phyloP scores from a whole-genome alignment of 2,797 vertebrate genomes.

The Gallinago solitaria region DNA sequence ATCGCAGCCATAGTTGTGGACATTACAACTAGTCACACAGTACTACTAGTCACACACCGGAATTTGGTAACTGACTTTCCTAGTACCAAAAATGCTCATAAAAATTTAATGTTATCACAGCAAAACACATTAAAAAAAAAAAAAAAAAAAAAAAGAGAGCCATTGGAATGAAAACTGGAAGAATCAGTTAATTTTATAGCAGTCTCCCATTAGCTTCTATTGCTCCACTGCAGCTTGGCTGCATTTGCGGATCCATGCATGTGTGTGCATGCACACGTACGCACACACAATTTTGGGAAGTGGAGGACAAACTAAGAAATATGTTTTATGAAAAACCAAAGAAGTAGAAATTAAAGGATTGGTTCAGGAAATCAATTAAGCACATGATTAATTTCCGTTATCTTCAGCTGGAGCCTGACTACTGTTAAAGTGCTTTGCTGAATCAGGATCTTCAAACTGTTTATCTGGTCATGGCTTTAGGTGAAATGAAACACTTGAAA shows the following conservation, averaged over 20 bases:
- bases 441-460: rapidly evolving
- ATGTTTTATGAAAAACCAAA: neutral
- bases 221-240: neutral
- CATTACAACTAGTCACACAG: neutral
- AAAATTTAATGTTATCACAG: neutral
- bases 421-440: neutral
- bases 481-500: neutral
- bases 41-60: neutral
- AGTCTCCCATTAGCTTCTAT: neutral
- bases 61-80: neutral
- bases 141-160: neutral
- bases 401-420: neutral
- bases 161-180: neutral
- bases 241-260: neutral
- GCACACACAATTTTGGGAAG: neutral
- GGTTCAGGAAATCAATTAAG: neutral
- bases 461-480: neutral
- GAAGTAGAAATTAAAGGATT: neutral
- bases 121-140: neutral
- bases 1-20: neutral
- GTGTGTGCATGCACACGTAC: neutral
- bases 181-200: neutral
- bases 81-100: neutral
- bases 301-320: neutral
- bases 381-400: neutral